phyloP scores from a whole-genome alignment of 2,797 vertebrate genomes.

The Scarus forsteni region DNA sequence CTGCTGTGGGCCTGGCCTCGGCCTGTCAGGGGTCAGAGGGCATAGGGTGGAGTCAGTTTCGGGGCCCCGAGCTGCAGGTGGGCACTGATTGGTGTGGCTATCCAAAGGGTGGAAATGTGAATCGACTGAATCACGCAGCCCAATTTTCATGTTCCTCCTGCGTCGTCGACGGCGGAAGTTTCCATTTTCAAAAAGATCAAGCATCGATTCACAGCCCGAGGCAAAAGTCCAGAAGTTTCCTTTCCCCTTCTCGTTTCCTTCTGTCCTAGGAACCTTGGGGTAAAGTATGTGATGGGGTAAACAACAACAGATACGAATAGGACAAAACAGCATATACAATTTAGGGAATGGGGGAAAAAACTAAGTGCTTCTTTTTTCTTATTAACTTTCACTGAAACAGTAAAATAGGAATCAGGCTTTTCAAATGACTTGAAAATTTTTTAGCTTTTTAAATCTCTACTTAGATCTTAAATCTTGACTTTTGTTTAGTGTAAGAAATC shows the following conservation, averaged over 20 bases:
- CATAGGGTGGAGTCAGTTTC: conserved; percentile 82
- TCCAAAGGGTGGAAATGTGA: conserved; percentile 77
- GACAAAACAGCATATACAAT: neutral
- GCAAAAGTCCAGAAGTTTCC: conserved; percentile 98
- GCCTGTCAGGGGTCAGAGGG: conserved; percentile 73
- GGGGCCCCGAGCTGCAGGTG: conserved; percentile 48
- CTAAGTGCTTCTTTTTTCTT: neutral
- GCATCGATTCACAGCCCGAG: conserved; percentile 95
- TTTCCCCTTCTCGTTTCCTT: conserved; percentile 96
- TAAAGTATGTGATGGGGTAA: neutral
- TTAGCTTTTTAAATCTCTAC: no score
- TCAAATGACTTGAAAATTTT: no score
- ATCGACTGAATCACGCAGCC: conserved; percentile 85
- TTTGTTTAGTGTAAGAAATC: no score
- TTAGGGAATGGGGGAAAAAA: neutral
- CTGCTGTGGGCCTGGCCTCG: conserved; percentile 67
- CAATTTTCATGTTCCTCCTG: conserved; percentile 88
- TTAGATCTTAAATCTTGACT: no score
- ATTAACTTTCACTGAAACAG: no score
- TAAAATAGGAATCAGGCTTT: no score
- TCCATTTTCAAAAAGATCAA: conserved; percentile 97
- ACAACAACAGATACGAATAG: neutral
- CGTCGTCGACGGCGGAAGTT: conserved; percentile 93
- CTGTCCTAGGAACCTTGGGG: conserved; percentile 92
- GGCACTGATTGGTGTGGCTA: conserved; percentile 68